Conservation (phyloP, 2,888 invertebrate genomes). For the Furcula furcula region DNA sequence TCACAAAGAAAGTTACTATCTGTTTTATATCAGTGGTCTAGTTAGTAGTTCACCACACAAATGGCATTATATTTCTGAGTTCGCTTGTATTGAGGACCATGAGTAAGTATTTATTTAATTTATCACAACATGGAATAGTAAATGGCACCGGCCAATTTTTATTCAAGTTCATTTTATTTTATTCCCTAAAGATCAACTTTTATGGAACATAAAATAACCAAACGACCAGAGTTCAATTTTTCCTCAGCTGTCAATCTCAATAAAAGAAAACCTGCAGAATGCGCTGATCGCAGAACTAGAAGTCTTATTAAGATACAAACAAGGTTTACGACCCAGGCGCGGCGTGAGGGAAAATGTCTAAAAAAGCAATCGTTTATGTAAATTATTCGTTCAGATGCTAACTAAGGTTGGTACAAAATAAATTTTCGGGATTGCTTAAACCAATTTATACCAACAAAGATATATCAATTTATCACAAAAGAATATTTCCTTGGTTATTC, state of each 20-base stretch:
- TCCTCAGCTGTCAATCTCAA: not conserved
- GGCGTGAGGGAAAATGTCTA: constrained; percentile 6
- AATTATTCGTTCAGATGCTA: constrained; percentile 29
- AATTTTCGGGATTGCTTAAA: constrained; percentile 29
- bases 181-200: too few relatives aligned
- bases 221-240: not conserved
- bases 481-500: not conserved
- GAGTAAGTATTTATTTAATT: too few relatives aligned
- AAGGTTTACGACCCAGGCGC: not conserved
- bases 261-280: not conserved
- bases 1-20: too few relatives aligned
- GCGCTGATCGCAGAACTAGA: not conserved
- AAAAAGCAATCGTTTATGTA: constrained; percentile 34
- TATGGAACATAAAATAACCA: not conserved
- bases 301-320: not conserved
- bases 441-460: constrained; percentile 18
- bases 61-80: too few relatives aligned
- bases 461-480: constrained; percentile 8
- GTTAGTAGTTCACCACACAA: too few relatives aligned
- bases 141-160: too few relatives aligned
- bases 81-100: too few relatives aligned
- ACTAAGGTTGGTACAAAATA: constrained; percentile 18
- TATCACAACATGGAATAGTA: too few relatives aligned
- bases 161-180: too few relatives aligned
- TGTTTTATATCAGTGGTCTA: too few relatives aligned